A percentile compares a stretch with the other conserved stretches of the same genome.
Conservation (phyloP, 2,113 vertebrate species). For the Amblyopsis rosae region DNA sequence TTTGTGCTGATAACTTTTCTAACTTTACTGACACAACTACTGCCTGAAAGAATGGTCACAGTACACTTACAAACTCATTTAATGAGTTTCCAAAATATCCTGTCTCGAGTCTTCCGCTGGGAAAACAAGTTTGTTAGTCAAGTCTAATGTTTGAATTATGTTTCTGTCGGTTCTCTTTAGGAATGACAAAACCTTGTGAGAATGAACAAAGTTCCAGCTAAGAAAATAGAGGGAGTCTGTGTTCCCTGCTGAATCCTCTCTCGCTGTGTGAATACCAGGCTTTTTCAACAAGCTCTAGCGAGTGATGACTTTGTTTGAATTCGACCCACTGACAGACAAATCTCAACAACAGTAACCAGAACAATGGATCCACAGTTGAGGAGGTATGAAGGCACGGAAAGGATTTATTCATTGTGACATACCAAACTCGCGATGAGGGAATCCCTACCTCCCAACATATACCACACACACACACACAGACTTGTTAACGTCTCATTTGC, state of each 20-base stretch:
- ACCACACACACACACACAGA: conserved; percentile 27
- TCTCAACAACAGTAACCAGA: conserved; percentile 64
- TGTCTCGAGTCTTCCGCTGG: conserved; percentile 46
- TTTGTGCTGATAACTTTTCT: conserved; percentile 55
- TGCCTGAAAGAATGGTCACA: conserved; percentile 46
- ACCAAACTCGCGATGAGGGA: conserved; percentile 51
- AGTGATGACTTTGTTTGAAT: conserved; percentile 71
- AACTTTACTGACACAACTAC: conserved; percentile 42
- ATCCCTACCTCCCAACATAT: not conserved
- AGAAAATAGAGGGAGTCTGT: conserved; percentile 58
- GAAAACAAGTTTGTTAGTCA: conserved; percentile 59
- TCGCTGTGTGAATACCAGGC: conserved; percentile 34
- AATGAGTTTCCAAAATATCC: conserved; percentile 63
- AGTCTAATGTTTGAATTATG: conserved; percentile 46
- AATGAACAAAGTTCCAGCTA: conserved; percentile 44
- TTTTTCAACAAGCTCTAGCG: conserved; percentile 59
- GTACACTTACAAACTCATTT: conserved; percentile 52
- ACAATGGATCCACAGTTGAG: conserved; percentile 63
- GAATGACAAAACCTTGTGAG: conserved; percentile 33
- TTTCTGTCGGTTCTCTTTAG: conserved; percentile 46
- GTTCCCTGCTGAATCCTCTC: conserved; percentile 48
- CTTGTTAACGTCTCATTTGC: conserved; percentile 46
- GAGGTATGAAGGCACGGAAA: conserved; percentile 63
- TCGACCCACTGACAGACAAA: conserved; percentile 64
- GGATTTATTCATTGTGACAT: conserved; percentile 62